Evolutionary conservation across 2,888 invertebrate genomes (phyloP).

Genomic region (Hydrotaea cyrtoneurina): DNA sequence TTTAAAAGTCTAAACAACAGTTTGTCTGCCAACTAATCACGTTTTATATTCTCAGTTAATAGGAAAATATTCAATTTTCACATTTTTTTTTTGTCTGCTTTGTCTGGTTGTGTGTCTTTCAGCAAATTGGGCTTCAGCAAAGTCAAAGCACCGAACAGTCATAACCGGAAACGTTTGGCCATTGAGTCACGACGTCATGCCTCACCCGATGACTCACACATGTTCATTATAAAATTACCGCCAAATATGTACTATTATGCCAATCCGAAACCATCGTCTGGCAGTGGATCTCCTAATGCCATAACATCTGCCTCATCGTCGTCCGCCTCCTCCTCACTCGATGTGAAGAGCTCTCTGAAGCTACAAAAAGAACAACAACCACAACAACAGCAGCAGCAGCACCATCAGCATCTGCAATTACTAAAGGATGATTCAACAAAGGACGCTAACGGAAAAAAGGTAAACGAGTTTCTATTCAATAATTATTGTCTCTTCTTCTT

Average conservation of each 20-base stretch:
- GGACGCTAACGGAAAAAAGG: slow-evolving; percentile 80
- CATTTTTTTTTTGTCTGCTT: slow-evolving; percentile 47
- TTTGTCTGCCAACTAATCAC: neutral
- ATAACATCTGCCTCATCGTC: slow-evolving; percentile 77
- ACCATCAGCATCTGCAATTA: slow-evolving; percentile 47
- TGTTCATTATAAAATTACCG: slow-evolving; percentile 92
- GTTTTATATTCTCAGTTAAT: neutral
- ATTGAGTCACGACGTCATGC: slow-evolving; percentile 88
- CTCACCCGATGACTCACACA: slow-evolving; percentile 89
- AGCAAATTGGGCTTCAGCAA: slow-evolving; percentile 89
- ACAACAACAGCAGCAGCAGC: slow-evolving; percentile 24
- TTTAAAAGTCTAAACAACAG: neutral
- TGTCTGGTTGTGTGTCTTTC: slow-evolving; percentile 74
- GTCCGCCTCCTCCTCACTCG: slow-evolving; percentile 38
- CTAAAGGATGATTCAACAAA: slow-evolving; percentile 63
- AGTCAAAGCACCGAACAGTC: slow-evolving; percentile 88
- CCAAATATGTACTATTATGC: slow-evolving; percentile 92
- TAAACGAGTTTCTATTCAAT: slow-evolving; percentile 75
- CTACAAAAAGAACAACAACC: neutral
- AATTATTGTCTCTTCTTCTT: neutral
- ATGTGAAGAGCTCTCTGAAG: slow-evolving; percentile 45
- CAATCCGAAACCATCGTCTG: slow-evolving; percentile 83
- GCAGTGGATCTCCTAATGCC: slow-evolving; percentile 36
- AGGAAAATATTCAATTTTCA: slow-evolving; percentile 39
- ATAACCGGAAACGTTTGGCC: slow-evolving; percentile 90